A percentile compares a stretch with the other conserved stretches of the same genome.
These are phyloP conservation scores for Todiramphus chloris DNA, from an alignment of 2,113 vertebrate species.

Conservation along the genomic window DNA sequence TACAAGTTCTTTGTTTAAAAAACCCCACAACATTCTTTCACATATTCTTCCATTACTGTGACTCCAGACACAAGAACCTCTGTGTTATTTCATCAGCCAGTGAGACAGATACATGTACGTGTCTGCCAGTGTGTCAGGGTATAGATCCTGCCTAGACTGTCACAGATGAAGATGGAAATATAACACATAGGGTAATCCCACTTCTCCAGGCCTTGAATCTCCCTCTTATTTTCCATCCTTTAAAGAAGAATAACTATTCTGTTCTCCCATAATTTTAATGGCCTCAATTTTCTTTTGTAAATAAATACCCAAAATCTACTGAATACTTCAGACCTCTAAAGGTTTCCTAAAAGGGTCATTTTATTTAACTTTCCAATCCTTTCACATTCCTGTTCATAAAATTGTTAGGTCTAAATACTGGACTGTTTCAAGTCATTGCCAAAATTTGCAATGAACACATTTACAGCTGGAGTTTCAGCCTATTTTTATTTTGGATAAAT, in stretches of 20 bases:
- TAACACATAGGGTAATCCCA: neutral
- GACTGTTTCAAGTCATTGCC: neutral
- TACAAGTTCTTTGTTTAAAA: neutral
- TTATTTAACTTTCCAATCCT: neutral
- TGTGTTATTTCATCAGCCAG: neutral
- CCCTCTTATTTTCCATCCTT: neutral
- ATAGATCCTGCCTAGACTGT: neutral
- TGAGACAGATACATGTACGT: neutral
- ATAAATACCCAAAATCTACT: neutral
- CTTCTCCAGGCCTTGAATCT: neutral
- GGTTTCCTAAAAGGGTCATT: neutral
- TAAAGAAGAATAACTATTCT: neutral
- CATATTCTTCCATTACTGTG: neutral
- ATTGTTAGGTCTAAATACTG: neutral
- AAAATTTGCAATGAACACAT: neutral
- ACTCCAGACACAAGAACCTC: neutral
- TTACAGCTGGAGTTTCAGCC: neutral
- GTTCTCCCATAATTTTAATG: neutral
- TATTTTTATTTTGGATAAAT: neutral
- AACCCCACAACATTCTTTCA: neutral
- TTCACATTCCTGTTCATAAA: neutral
- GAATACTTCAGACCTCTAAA: neutral
- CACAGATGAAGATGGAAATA: neutral
- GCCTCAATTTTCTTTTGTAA: neutral
- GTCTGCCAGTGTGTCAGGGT: fast-evolving